These are phyloP conservation scores for Acanthosoma haemorrhoidale DNA, from an alignment of 2,888 invertebrate species.

Conservation along the genomic window DNA sequence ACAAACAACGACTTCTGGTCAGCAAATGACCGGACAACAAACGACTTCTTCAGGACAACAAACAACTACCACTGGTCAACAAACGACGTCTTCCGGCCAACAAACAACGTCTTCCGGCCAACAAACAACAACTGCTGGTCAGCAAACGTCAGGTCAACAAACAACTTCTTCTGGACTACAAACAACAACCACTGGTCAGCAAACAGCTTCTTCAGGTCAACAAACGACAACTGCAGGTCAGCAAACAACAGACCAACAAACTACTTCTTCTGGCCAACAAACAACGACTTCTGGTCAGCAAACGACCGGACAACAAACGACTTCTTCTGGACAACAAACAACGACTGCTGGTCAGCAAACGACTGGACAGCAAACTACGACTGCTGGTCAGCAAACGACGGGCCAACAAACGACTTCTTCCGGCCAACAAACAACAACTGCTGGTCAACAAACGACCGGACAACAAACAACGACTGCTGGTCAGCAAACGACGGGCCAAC, in stretches of 20 bases:
- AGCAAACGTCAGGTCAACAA: constrained; percentile 35
- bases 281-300: constrained; percentile 27
- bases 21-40: constrained; percentile 25
- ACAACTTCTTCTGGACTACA: constrained; percentile 32
- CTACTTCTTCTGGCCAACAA: constrained; percentile 32
- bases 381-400: constrained; percentile 32
- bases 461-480: constrained; percentile 37
- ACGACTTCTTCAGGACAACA: constrained; percentile 33
- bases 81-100: neutral
- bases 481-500: constrained; percentile 29
- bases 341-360: constrained; percentile 35
- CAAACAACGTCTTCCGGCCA: constrained; percentile 33
- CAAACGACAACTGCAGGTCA: constrained; percentile 32
- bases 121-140: constrained; percentile 34
- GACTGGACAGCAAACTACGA: constrained; percentile 23
- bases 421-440: constrained; percentile 34
- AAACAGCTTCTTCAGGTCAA: constrained; percentile 37
- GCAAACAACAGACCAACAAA: constrained; percentile 31
- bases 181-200: constrained; percentile 28
- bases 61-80: constrained; percentile 37
- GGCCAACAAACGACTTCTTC: constrained; percentile 31
- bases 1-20: constrained; percentile 37
- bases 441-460: constrained; percentile 34
- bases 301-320: constrained; percentile 30
- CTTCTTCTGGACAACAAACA: constrained; percentile 39